These are phyloP conservation scores for Tinea trinotella DNA, from an alignment of 2,888 invertebrate species.

Conservation along the genomic window DNA sequence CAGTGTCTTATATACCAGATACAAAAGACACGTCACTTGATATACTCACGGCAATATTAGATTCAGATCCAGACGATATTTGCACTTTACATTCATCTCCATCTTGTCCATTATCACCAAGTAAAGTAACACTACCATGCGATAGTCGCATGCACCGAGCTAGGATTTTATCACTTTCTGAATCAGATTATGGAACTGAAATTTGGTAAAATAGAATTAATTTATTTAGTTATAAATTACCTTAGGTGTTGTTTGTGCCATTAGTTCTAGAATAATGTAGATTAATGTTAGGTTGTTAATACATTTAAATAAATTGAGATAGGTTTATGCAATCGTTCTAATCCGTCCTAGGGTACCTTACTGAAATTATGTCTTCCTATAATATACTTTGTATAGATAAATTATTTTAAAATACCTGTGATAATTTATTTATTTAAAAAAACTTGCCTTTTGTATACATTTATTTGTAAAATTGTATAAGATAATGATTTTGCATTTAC, in stretches of 20 bases:
- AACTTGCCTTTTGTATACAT: slow-evolving; percentile 4
- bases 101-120: slow-evolving; percentile 62
- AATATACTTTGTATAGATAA: too few relatives aligned
- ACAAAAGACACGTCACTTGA: slow-evolving; percentile 52
- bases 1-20: slow-evolving; percentile 52
- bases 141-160: slow-evolving; percentile 76
- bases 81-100: slow-evolving; percentile 57
- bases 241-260: not conserved
- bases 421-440: not conserved
- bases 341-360: slow-evolving; percentile 1
- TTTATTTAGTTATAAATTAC: not conserved
- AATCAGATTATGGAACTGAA: slow-evolving; percentile 78
- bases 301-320: not conserved
- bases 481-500: slow-evolving; percentile 11
- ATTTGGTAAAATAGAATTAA: slow-evolving; percentile 71
- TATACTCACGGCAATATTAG: slow-evolving; percentile 58
- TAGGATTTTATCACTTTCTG: slow-evolving; percentile 75
- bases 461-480: slow-evolving; percentile 1
- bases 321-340: not conserved
- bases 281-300: not conserved
- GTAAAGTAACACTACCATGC: slow-evolving; percentile 75
- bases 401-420: slow-evolving; percentile 12
- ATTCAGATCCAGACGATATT: slow-evolving; percentile 59
- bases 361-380: slow-evolving; percentile 7
- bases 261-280: not conserved